Conservation (phyloP, 2,113 vertebrate genomes). For the Meriones unguiculatus region DNA sequence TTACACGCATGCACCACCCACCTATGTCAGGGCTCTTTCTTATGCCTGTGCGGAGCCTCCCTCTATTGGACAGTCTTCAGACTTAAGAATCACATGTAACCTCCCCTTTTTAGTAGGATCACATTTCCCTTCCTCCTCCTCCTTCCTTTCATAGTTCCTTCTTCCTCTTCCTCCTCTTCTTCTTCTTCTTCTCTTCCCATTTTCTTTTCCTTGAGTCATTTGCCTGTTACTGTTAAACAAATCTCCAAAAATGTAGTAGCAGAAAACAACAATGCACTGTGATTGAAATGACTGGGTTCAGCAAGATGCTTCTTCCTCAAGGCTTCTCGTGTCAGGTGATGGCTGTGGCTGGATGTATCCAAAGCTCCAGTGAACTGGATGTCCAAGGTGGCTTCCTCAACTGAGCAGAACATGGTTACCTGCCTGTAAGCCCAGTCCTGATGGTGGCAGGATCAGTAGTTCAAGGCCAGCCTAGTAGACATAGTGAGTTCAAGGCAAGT, state of each 20-base stretch:
- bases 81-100: not conserved
- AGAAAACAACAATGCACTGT: rapidly evolving
- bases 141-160: too few species aligned
- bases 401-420: not conserved
- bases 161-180: too few species aligned
- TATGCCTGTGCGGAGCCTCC: not conserved
- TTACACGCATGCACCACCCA: not conserved
- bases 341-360: too few species aligned
- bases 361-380: rapidly evolving
- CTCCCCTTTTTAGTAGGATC: not conserved
- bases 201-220: not conserved
- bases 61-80: not conserved
- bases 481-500: not conserved
- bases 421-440: not conserved
- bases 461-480: not conserved
- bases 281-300: not conserved
- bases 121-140: not conserved
- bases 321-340: not conserved
- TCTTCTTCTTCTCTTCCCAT: not conserved
- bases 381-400: not conserved
- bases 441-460: not conserved
- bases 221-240: not conserved
- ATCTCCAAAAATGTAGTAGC: not conserved
- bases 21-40: not conserved
- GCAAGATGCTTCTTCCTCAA: rapidly evolving